These are phyloP conservation scores for Trypoxylon attenuatum DNA, from an alignment of 2,888 invertebrate genomes.

Conservation along the genomic window DNA sequence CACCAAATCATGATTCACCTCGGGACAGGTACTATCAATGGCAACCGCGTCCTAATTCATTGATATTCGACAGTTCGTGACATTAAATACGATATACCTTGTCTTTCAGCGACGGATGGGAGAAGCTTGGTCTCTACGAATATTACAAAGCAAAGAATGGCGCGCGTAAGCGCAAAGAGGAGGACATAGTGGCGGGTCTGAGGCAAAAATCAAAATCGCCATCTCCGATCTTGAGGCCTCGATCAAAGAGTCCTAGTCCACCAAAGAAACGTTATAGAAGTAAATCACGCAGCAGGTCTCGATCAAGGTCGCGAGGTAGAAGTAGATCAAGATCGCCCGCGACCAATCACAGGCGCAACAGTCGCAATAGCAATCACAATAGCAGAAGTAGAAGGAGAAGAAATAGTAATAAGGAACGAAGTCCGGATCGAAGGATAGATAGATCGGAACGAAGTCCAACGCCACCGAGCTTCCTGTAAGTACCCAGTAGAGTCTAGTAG, in stretches of 20 bases:
- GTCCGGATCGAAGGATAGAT: slow-evolving; percentile 68
- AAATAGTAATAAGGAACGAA: slow-evolving; percentile 73
- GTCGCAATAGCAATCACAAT: slow-evolving; percentile 70
- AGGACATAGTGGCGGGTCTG: slow-evolving; percentile 84
- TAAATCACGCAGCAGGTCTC: slow-evolving; percentile 78
- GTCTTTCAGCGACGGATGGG: slow-evolving; percentile 93
- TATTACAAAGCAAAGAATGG: slow-evolving; percentile 97
- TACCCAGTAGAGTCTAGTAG: too few species aligned
- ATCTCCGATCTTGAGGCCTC: slow-evolving; percentile 85
- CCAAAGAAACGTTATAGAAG: slow-evolving; percentile 86
- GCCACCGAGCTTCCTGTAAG: slow-evolving; percentile 87
- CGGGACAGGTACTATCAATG: slow-evolving; percentile 85
- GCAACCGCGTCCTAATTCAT: too few species aligned
- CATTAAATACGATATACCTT: neutral
- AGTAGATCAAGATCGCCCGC: slow-evolving; percentile 75
- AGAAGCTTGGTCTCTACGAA: slow-evolving; percentile 96
- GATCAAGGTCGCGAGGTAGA: slow-evolving; percentile 74
- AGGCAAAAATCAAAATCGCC: slow-evolving; percentile 86
- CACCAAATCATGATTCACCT: slow-evolving; percentile 95
- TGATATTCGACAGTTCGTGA: too few species aligned
- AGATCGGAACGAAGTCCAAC: slow-evolving; percentile 76
- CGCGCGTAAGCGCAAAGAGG: slow-evolving; percentile 91
- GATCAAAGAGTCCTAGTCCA: slow-evolving; percentile 83
- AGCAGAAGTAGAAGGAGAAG: slow-evolving; percentile 75
- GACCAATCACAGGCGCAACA: slow-evolving; percentile 69